phyloP scores from a whole-genome alignment of 2,797 vertebrate genomes.

The Lateolabrax maculatus region DNA sequence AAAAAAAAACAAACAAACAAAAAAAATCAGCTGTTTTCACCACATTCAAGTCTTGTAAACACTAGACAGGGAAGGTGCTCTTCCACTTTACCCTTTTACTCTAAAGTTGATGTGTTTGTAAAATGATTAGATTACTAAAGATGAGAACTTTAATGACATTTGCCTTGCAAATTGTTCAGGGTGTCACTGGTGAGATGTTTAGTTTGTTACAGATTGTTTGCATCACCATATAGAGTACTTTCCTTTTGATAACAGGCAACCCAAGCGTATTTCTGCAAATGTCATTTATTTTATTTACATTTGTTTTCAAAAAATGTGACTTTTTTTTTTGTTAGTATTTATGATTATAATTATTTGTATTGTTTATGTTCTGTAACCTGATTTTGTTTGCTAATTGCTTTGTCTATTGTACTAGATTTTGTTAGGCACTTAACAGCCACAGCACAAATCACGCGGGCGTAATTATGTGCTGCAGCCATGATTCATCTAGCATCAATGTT shows the following conservation, averaged over 20 bases:
- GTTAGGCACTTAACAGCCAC: conserved; percentile 49
- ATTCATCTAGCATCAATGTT: conserved; percentile 44
- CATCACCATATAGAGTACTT: conserved; percentile 45
- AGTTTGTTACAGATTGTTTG: conserved; percentile 36
- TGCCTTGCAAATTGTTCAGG: conserved; percentile 46
- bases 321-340: conserved; percentile 60
- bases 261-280: conserved; percentile 33
- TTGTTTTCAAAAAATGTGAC: conserved; percentile 50
- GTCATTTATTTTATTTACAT: too few species aligned
- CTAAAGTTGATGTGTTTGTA: conserved; percentile 24
- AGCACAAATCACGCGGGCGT: conserved; percentile 80
- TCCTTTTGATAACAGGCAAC: conserved; percentile 20
- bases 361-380: conserved; percentile 53
- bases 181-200: conserved; percentile 40
- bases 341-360: conserved; percentile 49
- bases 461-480: conserved; percentile 67
- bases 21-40: not conserved
- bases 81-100: conserved; percentile 41
- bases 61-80: conserved; percentile 32
- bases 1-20: not conserved
- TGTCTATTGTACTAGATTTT: conserved; percentile 42
- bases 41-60: conserved; percentile 33
- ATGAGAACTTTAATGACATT: conserved; percentile 40
- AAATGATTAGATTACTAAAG: conserved; percentile 5
- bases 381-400: conserved; percentile 31